Base-by-base conservation (phyloP, 2,797 vertebrate species). In the Sebastes miniatus region DNA sequence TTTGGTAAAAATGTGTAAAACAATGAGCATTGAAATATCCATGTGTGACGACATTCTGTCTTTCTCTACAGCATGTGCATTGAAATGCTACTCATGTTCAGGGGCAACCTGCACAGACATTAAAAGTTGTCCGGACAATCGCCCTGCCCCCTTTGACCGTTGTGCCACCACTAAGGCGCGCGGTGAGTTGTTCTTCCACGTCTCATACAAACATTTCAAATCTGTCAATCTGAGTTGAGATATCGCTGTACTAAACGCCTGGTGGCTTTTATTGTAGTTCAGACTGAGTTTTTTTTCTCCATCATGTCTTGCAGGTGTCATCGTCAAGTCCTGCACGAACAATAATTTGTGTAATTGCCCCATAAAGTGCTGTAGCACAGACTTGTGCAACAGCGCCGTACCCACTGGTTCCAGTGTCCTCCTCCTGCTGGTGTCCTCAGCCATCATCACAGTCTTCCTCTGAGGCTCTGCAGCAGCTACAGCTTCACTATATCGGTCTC, bases 381-480 rank as follows among this genome's bases (percentile, higher is more conserved):
- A 89, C 62, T 12, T 83, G 54, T 88, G 84, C 22, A 89, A 89
- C 56, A 50, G 58, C 16, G 71, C 70, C 50, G 24, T 8, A 7
- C 4, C 61, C 5, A 54, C 56, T 50, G 79, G 68, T 36, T 66
- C 84, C 39, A 82, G 80, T 52, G 20, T 78, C n/a, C 2, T 83
- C 22, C 71, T 88, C 6, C 70, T 85, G 69, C 25, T 91, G 71
- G n/a, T 77, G 1, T 76, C 80, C 54, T 57, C 87, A 32, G 76
- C 58, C 52, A 67, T 86, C 25, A 16, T 76, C 12, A 50, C 61
- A 0, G 1, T 85, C 43, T 79, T 84, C 13, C 22, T 84, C 25
- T 90, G 61, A 89, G 14, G 34, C 6, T 50, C 58, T 77, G 22
- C 1, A 76, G 18, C 32, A 43, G 6, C 13, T 18, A 50, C 36